Base-by-base conservation (phyloP, 2,797 vertebrate genomes). In the Siniperca undulata region DNA sequence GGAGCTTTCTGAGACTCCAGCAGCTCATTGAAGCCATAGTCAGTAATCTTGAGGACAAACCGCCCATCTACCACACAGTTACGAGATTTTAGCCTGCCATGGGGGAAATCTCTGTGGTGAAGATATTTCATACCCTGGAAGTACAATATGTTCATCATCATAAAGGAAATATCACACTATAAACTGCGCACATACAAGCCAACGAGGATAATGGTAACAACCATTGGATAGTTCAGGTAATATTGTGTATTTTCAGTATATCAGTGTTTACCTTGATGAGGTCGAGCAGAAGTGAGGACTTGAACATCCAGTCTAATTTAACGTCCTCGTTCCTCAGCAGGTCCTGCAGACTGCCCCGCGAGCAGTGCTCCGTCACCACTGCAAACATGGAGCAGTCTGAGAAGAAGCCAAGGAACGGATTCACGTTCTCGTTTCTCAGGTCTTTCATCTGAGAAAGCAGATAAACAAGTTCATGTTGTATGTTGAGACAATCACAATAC, bases 41-140 rank as follows among this genome's bases (percentile, higher is more conserved):
- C 97, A 0, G 97, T 99, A 76, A 99, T 96, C 94, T 99, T 99
- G 59, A 99, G 93, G 67, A 99, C 97, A 88, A 99, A 99, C 59
- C 96, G 95, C 0, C 97, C 98, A 0, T 99, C 97, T 58, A 99
- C 98, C 70, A 98, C 96, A 87, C 97, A 99, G 90, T 98, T 99
- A 13, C 96, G 94, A 72, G 97, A 99, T 88, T 98, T 99, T 61
- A 99, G 94, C 72, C 95, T 96, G 42, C 98, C 97, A 0, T 98
- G 97, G 71, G 96, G 91, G 85, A 98, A 96, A 3, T 97, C 97
- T 88, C 93, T 94, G 77, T 96, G 96, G 84, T 98, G 97, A 60
- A 99, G 96, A 86, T 99, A 99, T 86, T 97, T 98, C 93, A 99
- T 97, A 66, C 98, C 97, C 98, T 99, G 77, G 16, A 81, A 80